phyloP scores from a whole-genome alignment of 1,140 invertebrate genomes.

The Drosophila ambigua region DNA sequence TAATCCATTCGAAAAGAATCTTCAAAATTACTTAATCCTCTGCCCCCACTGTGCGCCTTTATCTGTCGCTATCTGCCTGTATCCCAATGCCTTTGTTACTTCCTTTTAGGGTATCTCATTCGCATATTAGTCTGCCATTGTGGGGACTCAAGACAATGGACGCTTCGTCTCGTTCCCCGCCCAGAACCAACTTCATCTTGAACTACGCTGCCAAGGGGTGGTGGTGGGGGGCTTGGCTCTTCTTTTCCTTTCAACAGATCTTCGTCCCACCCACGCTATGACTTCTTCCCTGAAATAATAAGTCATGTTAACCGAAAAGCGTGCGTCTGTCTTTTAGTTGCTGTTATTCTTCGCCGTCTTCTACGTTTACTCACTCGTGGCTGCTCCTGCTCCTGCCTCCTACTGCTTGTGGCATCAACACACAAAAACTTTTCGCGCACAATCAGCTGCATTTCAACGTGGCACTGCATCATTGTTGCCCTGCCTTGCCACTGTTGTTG shows the following conservation, averaged over 20 bases:
- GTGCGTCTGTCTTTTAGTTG: conserved; percentile 62
- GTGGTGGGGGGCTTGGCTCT: conserved; percentile 7
- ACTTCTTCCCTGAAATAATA: conserved; percentile 62
- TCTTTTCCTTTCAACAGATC: conserved; percentile 2
- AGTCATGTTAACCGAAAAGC: conserved; percentile 79
- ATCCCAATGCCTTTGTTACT: not conserved
- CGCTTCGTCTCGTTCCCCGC: no score
- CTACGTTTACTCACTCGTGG: conserved; percentile 3
- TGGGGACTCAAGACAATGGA: conserved; percentile 26
- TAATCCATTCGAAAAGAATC: not conserved
- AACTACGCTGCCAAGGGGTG: conserved; percentile 55
- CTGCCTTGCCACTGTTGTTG: conserved; percentile 54
- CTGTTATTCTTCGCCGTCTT: conserved; percentile 18
- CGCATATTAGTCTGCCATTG: conserved; percentile 31
- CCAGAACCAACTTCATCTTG: conserved; percentile 50
- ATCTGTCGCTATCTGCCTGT: no score
- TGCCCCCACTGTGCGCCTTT: no score
- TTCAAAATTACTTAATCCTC: not conserved
- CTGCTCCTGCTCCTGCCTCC: not conserved
- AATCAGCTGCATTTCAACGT: conserved; percentile 81
- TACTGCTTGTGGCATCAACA: conserved; percentile 35
- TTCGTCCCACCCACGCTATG: conserved; percentile 21
- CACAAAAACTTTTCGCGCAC: conserved; percentile 76
- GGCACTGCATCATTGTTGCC: conserved; percentile 58
- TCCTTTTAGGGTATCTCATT: conserved; percentile 21